phyloP scores from a whole-genome alignment of 1,140 invertebrate genomes.

The Drosophila sp. region DNA sequence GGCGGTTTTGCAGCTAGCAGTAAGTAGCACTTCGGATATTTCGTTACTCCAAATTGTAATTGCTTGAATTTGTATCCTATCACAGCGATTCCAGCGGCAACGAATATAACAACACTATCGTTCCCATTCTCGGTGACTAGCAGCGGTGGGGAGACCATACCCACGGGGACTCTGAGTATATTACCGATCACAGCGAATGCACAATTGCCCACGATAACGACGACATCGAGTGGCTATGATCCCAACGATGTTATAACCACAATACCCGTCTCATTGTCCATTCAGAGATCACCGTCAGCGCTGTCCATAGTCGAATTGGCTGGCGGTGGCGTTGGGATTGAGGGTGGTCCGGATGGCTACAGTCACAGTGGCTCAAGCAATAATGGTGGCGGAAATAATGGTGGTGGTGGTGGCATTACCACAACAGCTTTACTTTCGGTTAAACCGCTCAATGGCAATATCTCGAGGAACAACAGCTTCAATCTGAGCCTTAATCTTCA shows the following conservation, averaged over 20 bases:
- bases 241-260: slow-evolving; percentile 73
- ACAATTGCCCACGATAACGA: slow-evolving; percentile 75
- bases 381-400: slow-evolving; percentile 34
- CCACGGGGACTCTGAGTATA: slow-evolving; percentile 73
- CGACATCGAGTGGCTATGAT: slow-evolving; percentile 67
- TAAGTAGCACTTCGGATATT: slow-evolving; percentile 29
- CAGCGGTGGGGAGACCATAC: slow-evolving; percentile 61
- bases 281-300: slow-evolving; percentile 66
- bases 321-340: slow-evolving; percentile 37
- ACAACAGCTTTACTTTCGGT: slow-evolving; percentile 74
- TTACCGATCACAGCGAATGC: slow-evolving; percentile 60
- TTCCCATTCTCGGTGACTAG: slow-evolving; percentile 77
- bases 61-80: neutral
- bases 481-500: slow-evolving; percentile 70
- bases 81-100: slow-evolving; percentile 55
- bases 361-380: slow-evolving; percentile 50
- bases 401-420: slow-evolving; percentile 54
- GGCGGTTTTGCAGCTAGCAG: slow-evolving; percentile 41
- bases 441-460: slow-evolving; percentile 69
- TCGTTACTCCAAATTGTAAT: neutral
- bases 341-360: slow-evolving; percentile 32
- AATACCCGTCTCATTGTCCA: slow-evolving; percentile 74
- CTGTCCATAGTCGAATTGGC: slow-evolving; percentile 70
- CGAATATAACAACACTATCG: slow-evolving; percentile 74
- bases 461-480: slow-evolving; percentile 77